Evolutionary conservation across 2,888 invertebrate genomes (phyloP).

Genomic region (Macaria notata): DNA sequence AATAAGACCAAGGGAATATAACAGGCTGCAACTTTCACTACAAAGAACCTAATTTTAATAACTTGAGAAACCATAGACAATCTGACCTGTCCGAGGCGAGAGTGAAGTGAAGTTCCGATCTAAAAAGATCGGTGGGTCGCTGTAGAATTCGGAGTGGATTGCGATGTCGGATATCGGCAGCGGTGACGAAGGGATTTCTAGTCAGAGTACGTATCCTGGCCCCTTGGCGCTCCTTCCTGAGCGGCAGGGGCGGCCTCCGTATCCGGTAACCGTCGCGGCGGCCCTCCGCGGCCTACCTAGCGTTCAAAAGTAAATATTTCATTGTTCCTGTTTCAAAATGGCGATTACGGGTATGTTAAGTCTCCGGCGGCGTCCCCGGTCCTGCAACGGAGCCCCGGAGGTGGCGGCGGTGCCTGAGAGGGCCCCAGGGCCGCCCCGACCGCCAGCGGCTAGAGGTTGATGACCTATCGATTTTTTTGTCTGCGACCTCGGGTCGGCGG

Average conservation of each 20-base stretch:
- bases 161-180: constrained; percentile 91
- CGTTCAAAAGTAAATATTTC: constrained; percentile 79
- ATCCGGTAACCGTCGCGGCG: constrained; percentile 51
- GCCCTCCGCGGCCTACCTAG: constrained; percentile 55
- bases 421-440: constrained; percentile 59
- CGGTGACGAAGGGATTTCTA: constrained; percentile 90
- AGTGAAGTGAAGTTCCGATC: constrained; percentile 65
- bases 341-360: constrained; percentile 68
- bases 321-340: constrained; percentile 82
- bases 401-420: constrained; percentile 54
- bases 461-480: constrained; percentile 82
- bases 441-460: constrained; percentile 73
- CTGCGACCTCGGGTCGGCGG: constrained; percentile 75
- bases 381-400: constrained; percentile 38
- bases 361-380: constrained; percentile 39
- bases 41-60: constrained; percentile 63
- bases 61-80: constrained; percentile 71
- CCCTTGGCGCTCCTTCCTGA: constrained; percentile 49
- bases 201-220: constrained; percentile 87
- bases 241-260: constrained; percentile 44
- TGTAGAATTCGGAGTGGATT: constrained; percentile 81
- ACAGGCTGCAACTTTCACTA: no score
- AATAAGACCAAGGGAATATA: no score
- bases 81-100: constrained; percentile 54
- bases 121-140: constrained; percentile 77